A percentile compares a stretch with the other conserved stretches of the same genome.
Conservation (phyloP, 2,888 invertebrate species). For the Micropterix aruncella region DNA sequence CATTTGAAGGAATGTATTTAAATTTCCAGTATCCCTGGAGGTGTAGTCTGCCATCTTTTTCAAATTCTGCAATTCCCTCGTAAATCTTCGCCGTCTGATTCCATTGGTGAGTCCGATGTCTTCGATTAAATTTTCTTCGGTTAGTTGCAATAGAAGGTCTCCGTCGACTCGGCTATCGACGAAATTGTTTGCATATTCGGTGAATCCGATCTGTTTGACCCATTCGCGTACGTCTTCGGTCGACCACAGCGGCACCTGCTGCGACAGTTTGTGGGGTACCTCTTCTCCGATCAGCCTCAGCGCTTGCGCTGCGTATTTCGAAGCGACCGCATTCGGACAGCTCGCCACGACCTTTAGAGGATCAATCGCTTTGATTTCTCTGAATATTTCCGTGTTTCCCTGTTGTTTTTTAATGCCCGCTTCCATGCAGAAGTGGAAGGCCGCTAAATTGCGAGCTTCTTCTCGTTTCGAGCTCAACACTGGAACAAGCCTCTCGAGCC, state of each 20-base stretch:
- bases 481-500: constrained; percentile 86
- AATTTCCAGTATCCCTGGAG: constrained; percentile 81
- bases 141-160: constrained; percentile 82
- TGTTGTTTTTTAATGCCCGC: constrained; percentile 94
- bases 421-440: constrained; percentile 99
- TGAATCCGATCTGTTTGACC: constrained; percentile 96
- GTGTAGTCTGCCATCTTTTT: constrained; percentile 96
- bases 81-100: constrained; percentile 86
- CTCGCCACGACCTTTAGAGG: constrained; percentile 92
- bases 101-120: constrained; percentile 91
- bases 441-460: constrained; percentile 91
- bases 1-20: constrained; percentile 71
- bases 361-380: constrained; percentile 90
- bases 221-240: constrained; percentile 93
- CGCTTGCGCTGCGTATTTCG: constrained; percentile 91
- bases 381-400: constrained; percentile 80
- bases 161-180: constrained; percentile 91
- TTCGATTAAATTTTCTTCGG: constrained; percentile 80
- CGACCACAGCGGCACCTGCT: constrained; percentile 97
- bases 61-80: constrained; percentile 80
- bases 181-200: constrained; percentile 71
- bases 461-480: constrained; percentile 89
- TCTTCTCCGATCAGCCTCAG: constrained; percentile 88
- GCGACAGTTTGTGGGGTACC: constrained; percentile 93
- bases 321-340: constrained; percentile 95